Base-by-base conservation (phyloP, 2,113 vertebrate genomes). In the Oncorhynchus keta region DNA sequence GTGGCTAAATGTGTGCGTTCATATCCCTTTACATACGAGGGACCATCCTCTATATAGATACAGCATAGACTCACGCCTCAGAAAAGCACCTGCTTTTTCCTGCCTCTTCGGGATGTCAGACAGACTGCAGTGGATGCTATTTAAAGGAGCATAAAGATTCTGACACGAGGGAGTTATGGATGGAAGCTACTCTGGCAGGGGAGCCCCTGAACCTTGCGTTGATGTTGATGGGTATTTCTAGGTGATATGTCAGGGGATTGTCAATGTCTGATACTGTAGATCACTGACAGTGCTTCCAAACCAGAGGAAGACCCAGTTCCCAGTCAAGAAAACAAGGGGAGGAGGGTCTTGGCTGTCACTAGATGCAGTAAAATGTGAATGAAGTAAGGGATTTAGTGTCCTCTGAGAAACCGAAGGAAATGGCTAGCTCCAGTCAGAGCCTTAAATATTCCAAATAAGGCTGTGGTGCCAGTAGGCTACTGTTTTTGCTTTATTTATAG, bases 1-100 rank as follows among this genome's bases (percentile, higher is more conserved):
- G 39, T 39, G 39, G 39, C 39, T 39, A 39, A 39, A 39, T 39
- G 35, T 39, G 7, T 39, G 35, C 35, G 35, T 39, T 9, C 61
- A 24, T 22, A 24, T 64, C 61, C n/a, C 6, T 68, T 35, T 39
- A 39, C n/a, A 35, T 16, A 13, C 35, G n/a, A 32, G 28, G 28
- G 28, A 68, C 4, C 16, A 77, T 75, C 7, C 75, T 48, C 68
- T 59, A 79, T 83, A 79, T 78, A 85, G 80, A 83, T 57, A 68
- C 28, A 66, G 22, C 62, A 18, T 76, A 79, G 77, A 87, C 83
- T 82, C 79, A 77, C 7, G 65, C 70, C 79, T 81, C 70, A n/a
- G 82, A 76, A 86, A 81, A 86, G 85, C 89, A 88, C 85, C 87
- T 90, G 90, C 86, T 85, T 72, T 76, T 73, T 22, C 76, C 76